Evolutionary conservation across 2,797 vertebrate species (phyloP), one percentile per base, ranked within the genome.

Genomic region (Chloroceryle amazona): DNA sequence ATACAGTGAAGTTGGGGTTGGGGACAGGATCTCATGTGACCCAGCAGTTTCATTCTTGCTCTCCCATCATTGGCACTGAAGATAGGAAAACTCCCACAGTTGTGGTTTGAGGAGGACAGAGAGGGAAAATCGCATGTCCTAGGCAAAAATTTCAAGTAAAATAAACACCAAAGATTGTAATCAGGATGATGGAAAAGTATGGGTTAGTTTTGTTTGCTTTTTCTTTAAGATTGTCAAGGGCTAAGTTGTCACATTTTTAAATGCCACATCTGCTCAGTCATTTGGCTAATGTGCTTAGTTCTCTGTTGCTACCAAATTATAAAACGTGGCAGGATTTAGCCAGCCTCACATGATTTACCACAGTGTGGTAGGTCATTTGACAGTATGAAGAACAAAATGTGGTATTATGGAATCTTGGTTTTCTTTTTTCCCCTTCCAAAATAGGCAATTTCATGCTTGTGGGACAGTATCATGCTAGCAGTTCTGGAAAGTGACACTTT

Each of bases 291-390:
- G 0, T 49, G 41, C 41, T 70, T 31, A 3, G 9, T 42, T 89
- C 55, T 76, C 46, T 70, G 66, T 49, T 49, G 41, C 33, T 37
- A 55, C 44, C 35, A 23, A 42, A 31, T 79, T 44, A 9, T 62
- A 37, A 35, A 72, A 81, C 0, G 1, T 39, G 42, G 37, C 5
- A 11, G 29, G 68, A 20, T 39, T 13, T 41, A 91, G 41, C 67
- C 54, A 63, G 46, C 66, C 83, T 96, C 83, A 74, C 20, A 23
- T 89, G 92, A 89, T 85, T 89, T 22, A 20, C 68, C 83, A 81
- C 61, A 62, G 41, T 37, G 28, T 51, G 41, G 46, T 67, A 35
- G 80, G 84, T 93, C 91, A 91, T 51, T 89, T 97, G 95, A 89
- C 86, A 71, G 49, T 61, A 57, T 81, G 68, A 68, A 65, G 68